phyloP scores from a whole-genome alignment of 2,797 vertebrate genomes.

The Macropodus opercularis region DNA sequence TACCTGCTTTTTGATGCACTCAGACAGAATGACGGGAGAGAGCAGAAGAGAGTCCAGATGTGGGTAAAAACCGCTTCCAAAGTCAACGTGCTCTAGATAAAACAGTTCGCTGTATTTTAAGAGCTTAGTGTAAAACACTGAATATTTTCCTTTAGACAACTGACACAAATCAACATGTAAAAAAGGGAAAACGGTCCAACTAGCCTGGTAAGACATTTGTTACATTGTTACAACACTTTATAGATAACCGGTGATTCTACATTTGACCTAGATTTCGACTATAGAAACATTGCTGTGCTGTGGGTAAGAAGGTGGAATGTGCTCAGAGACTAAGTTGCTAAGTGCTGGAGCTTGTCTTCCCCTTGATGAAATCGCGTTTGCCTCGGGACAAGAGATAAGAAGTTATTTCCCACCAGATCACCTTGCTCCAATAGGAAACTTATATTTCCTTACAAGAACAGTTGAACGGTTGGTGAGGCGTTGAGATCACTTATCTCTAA shows the following conservation, averaged over 20 bases:
- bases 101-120: constrained; percentile 58
- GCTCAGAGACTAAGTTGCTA: constrained; percentile 45
- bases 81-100: constrained; percentile 55
- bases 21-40: constrained; percentile 40
- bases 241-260: constrained; percentile 4
- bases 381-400: constrained; percentile 61
- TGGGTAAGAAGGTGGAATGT: constrained; percentile 37
- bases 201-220: background rate
- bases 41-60: constrained; percentile 63
- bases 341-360: constrained; percentile 42
- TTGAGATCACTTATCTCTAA: too few species aligned
- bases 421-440: constrained; percentile 30
- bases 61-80: constrained; percentile 68
- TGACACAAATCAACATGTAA: background rate
- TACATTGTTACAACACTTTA: background rate
- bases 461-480: too few species aligned
- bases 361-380: constrained; percentile 45
- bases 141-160: constrained; percentile 1
- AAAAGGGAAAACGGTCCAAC: constrained; percentile 1
- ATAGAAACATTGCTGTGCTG: constrained; percentile 37
- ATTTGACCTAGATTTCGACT: background rate
- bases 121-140: constrained; percentile 28
- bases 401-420: constrained; percentile 32
- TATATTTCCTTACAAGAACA: constrained; percentile 1
- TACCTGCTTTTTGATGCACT: constrained; percentile 83